Evolutionary conservation across 2,888 invertebrate species (phyloP), one percentile per base, ranked within the genome.

Genomic region (Cryptus viduatorius): DNA sequence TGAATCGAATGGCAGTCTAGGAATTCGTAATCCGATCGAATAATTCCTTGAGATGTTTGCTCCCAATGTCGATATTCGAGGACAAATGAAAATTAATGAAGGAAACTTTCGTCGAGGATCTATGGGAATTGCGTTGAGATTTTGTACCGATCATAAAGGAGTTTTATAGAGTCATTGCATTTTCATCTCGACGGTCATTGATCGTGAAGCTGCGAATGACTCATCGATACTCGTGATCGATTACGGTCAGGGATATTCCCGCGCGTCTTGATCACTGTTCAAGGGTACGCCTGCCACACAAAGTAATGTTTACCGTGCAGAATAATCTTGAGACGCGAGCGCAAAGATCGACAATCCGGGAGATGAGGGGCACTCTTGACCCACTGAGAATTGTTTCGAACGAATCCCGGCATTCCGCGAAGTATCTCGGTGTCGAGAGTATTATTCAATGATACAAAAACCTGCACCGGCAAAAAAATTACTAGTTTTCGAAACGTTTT

Each of bases 191-290:
- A 12, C 59, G 75, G 80, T 81, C 80, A 75, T 75, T 81, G 81
- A 81, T 69, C 76, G 81, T 76, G 53, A 69, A 59, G 61, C 29
- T 37, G 37, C 44, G 24, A 12, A 76, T 81, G 81, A 75, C 69
- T 81, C 81, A 76, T 81, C 76, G 48, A 67, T 29, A 48, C 37
- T 56, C 12, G 24, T 37, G 73, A 78, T 84, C 68, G 73, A 84
- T 84, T 84, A 82, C 84, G 84, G 84, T 84, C 84, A 84, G 84
- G 84, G 84, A 78, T 84, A 64, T 82, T 65, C 73, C 53, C 65
- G 42, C 16, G 72, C 59, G 68, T 75, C 59, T 77, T 56, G 64
- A 68, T 79, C 65, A n/a, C 31, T 61, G 69, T 71, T 67, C 82
- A 82, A 82, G 77, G 77, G 19, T 64, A 69, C 31, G 68, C 59